These are phyloP conservation scores for Embidobia sp. DNA, from an alignment of 2,888 invertebrate genomes.

Conservation along the genomic window DNA sequence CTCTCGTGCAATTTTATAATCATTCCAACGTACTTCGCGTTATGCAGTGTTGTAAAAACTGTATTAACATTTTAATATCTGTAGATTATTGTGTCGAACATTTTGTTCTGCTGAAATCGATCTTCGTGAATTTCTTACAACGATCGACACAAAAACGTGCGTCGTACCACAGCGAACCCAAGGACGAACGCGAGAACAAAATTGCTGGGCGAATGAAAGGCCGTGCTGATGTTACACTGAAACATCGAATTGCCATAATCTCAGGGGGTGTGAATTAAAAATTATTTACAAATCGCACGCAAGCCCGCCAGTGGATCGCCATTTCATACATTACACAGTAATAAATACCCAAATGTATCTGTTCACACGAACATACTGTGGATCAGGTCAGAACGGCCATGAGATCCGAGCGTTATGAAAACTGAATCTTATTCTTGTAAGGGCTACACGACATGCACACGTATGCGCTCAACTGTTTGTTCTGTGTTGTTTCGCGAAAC, in stretches of 20 bases:
- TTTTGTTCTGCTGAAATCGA: no score
- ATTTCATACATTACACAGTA: slow-evolving; percentile 58
- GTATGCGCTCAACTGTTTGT: neutral
- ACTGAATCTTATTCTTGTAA: slow-evolving; percentile 9
- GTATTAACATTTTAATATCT: no score
- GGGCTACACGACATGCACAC: neutral
- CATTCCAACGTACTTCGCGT: no score
- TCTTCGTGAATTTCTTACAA: no score
- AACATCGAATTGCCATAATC: slow-evolving; percentile 47
- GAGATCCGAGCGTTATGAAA: slow-evolving; percentile 5
- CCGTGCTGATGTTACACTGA: slow-evolving; percentile 39
- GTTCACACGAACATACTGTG: slow-evolving; percentile 58
- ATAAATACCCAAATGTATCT: slow-evolving; percentile 57
- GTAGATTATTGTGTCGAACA: no score
- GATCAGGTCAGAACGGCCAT: slow-evolving; percentile 26
- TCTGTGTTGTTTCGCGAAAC: slow-evolving; percentile 7
- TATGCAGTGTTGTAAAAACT: no score
- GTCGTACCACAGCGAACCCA: slow-evolving; percentile 7
- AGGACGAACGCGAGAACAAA: slow-evolving; percentile 13
- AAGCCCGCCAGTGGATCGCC: slow-evolving; percentile 32
- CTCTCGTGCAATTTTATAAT: no score
- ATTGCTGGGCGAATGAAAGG: slow-evolving; percentile 23
- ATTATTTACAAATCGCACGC: slow-evolving; percentile 53
- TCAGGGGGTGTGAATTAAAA: slow-evolving; percentile 39
- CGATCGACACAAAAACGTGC: neutral